A percentile compares a stretch with the other conserved stretches of the same genome.
phyloP scores from a whole-genome alignment of 2,888 invertebrate species.

The Stenolophus ochropezus region DNA sequence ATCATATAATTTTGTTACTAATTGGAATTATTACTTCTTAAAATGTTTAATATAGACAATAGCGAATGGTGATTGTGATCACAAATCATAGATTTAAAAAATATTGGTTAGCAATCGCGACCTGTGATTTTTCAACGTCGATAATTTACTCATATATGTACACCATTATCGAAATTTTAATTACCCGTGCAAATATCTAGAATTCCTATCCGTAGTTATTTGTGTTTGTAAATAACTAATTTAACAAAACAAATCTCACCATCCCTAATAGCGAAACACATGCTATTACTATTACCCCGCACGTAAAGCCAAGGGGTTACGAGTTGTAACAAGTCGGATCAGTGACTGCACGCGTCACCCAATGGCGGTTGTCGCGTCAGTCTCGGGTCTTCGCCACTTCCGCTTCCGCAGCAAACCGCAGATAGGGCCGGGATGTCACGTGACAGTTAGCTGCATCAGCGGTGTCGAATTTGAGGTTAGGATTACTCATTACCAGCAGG shows the following conservation, averaged over 20 bases:
- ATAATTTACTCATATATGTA: too few relatives aligned
- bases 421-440: neutral
- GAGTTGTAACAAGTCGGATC: neutral
- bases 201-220: too few relatives aligned
- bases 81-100: too few relatives aligned
- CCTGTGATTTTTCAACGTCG: too few relatives aligned
- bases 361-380: neutral
- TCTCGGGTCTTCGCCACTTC: conserved; percentile 49
- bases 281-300: neutral
- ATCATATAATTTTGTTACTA: too few relatives aligned
- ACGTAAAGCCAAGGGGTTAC: neutral
- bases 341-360: neutral
- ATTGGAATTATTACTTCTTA: too few relatives aligned
- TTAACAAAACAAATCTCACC: neutral
- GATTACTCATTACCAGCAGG: neutral
- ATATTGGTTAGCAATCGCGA: too few relatives aligned
- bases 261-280: neutral
- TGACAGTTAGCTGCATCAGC: conserved; percentile 12
- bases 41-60: too few relatives aligned
- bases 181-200: too few relatives aligned
- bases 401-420: conserved; percentile 45
- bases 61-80: too few relatives aligned
- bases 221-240: neutral
- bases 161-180: too few relatives aligned
- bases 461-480: conserved; percentile 25